Evolutionary conservation across 37 sponge, comb jelly and placozoan genomes (phyloP).

Genomic region (Trichoplax adhaerens): DNA sequence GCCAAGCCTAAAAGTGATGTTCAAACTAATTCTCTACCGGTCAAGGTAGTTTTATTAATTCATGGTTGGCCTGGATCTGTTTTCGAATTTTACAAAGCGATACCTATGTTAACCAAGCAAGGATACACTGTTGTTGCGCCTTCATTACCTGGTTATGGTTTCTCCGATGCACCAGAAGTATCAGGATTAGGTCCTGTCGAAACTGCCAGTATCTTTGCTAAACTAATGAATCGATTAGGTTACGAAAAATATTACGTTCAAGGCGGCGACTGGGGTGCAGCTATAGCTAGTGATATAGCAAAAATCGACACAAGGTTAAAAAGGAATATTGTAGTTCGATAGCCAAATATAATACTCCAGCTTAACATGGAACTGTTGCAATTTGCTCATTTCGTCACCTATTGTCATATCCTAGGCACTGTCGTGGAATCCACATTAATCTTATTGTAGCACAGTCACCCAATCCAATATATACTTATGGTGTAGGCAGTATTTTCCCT

Average conservation of each 20-base stretch:
- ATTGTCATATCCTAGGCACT: too few species aligned
- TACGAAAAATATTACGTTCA: not conserved
- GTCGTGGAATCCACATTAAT: too few species aligned
- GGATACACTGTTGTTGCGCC: not conserved
- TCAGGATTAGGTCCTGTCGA: not conserved
- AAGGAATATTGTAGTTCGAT: not conserved
- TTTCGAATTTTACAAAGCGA: conserved; percentile 1
- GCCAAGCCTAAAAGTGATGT: not conserved
- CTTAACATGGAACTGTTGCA: too few species aligned
- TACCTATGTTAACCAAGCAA: not conserved
- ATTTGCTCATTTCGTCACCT: too few species aligned
- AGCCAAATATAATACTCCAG: not conserved
- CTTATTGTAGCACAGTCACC: too few species aligned
- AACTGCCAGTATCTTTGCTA: conserved; percentile 3
- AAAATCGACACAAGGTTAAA: conserved; percentile 4
- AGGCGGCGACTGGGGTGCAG: conserved; percentile 7
- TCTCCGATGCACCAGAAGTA: not conserved
- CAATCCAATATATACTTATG: too few species aligned
- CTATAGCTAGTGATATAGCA: not conserved
- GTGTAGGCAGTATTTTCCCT: too few species aligned
- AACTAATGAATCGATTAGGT: conserved; percentile 5
- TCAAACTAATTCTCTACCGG: not conserved
- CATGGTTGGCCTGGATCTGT: conserved; percentile 13
- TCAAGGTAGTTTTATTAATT: not conserved
- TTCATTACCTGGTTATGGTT: conserved; percentile 7